Conservation (phyloP, 2,797 vertebrate genomes). For the Thaleichthys pacificus region DNA sequence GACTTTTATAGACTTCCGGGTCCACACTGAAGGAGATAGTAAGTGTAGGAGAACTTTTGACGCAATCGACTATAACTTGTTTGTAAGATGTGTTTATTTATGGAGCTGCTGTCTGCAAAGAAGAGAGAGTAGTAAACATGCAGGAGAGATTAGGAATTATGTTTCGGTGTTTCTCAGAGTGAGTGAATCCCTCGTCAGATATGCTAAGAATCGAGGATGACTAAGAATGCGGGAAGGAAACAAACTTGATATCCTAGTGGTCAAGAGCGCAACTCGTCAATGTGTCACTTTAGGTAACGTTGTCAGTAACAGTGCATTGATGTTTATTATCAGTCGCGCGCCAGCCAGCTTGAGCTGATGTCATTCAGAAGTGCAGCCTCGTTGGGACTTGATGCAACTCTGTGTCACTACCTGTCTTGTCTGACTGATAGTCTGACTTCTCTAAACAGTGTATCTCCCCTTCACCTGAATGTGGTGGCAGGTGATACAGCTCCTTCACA, state of each 20-base stretch:
- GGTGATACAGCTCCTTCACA: too few species aligned
- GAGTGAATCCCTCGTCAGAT: background rate
- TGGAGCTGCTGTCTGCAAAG: background rate
- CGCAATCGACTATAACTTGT: background rate
- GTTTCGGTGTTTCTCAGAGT: background rate
- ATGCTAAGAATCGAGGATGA: background rate
- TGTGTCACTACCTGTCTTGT: too few species aligned
- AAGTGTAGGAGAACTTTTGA: background rate
- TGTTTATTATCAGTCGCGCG: background rate
- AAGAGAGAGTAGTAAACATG: too few species aligned
- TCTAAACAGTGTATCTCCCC: too few species aligned
- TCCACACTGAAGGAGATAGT: background rate
- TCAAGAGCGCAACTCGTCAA: background rate
- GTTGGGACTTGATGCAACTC: too few species aligned
- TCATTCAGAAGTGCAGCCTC: too few species aligned
- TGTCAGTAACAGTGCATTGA: background rate
- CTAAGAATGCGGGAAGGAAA: too few species aligned
- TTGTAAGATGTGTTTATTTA: background rate
- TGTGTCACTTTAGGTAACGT: background rate
- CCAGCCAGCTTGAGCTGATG: too few species aligned
- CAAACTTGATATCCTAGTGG: too few species aligned
- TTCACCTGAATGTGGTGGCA: too few species aligned
- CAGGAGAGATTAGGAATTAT: background rate
- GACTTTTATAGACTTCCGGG: conserved; percentile 35
- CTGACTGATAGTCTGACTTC: too few species aligned